Evolutionary conservation across 2,797 vertebrate species (phyloP), one percentile per base, ranked within the genome.

Genomic region (Chanos chanos): DNA sequence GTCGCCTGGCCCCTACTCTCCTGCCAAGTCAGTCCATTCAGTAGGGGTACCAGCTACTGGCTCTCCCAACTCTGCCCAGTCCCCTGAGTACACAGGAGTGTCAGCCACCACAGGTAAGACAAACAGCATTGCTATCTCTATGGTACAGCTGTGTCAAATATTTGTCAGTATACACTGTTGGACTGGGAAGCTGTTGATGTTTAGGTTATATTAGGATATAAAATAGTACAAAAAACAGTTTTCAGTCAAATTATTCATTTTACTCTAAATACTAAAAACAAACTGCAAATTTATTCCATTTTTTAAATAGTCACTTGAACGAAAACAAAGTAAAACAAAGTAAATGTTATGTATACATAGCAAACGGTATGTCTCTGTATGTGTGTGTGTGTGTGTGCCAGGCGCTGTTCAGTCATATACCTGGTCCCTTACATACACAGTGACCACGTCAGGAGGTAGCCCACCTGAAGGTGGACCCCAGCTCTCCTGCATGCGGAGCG

Each of bases 391-490:
- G 70, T 88, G 86, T 89, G 82, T 86, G 79, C 72, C 87, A 99
- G 97, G 95, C 78, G 92, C 94, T 71, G 95, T 99, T 94, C 97
- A 99, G 85, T 99, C 97, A 81, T 99, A 99, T 79, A 99, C 96
- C 3, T 99, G 97, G 97, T 99, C 97, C 75, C 94, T 99, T 81
- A 99, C 97, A 31, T 99, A 99, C 85, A 99, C 97, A 47, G 96
- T 99, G 89, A 99, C 97, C 56, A 96, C 94, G 33, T 94, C 96
- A 37, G 95, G 95, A 8, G 91, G 92, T 5, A 90, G 93, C 40
- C 76, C 94, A 24, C 89, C 93, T 1, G 95, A 99, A 47, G 90
- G 84, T 21, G 87, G 90, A 58, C 92, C 95, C 64, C 95, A 97
- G 81, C 85, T 97, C 75, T 85, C 94, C 78, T 98, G 96, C 66